These are phyloP conservation scores for Paracanthobrama guichenoti DNA, from an alignment of 2,113 vertebrate species.

Conservation along the genomic window DNA sequence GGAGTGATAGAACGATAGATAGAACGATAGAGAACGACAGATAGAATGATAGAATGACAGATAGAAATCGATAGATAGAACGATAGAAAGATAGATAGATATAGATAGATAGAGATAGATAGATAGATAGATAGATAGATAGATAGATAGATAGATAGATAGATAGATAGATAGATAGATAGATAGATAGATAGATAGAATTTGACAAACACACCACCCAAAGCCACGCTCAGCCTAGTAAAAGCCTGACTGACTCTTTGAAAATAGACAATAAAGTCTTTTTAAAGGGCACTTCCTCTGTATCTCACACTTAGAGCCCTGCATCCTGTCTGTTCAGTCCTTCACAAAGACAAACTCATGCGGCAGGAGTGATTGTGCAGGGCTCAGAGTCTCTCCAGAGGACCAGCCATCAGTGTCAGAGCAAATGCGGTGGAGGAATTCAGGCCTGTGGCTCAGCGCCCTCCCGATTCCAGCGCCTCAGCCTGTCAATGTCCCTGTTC, in stretches of 20 bases:
- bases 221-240: neutral
- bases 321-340: slow-evolving; percentile 50
- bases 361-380: slow-evolving; percentile 55
- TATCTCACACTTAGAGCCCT: neutral
- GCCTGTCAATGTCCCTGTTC: slow-evolving; percentile 57
- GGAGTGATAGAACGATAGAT: neutral
- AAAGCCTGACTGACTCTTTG: neutral
- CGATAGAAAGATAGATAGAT: neutral
- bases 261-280: neutral
- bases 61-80: neutral
- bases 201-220: neutral
- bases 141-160: neutral
- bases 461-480: neutral
- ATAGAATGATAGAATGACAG: neutral
- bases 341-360: slow-evolving; percentile 51
- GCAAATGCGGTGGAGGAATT: slow-evolving; percentile 46
- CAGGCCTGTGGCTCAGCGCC: slow-evolving; percentile 56
- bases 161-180: neutral
- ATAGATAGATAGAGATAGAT: neutral
- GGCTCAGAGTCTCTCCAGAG: slow-evolving; percentile 56
- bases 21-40: neutral
- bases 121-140: neutral
- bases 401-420: slow-evolving; percentile 54
- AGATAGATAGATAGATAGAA: neutral
- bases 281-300: slow-evolving; percentile 16